Evolutionary conservation across 2,888 invertebrate species (phyloP).

Genomic region (Enchytraeus crypticus): DNA sequence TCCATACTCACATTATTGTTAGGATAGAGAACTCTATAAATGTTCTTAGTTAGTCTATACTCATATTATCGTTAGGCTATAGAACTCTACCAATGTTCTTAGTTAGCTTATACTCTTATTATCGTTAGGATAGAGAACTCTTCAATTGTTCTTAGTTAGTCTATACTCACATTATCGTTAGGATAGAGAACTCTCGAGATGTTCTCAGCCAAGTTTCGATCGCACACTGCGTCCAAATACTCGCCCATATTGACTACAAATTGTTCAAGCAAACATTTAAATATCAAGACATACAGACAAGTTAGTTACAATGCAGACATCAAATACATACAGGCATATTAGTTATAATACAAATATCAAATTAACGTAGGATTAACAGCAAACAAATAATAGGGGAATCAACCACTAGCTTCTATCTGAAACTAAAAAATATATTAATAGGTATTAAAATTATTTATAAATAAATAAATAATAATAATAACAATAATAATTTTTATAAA

Average conservation of each 20-base stretch:
- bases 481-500: no score
- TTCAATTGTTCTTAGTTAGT: no score
- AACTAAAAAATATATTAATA: background rate
- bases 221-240: conserved; percentile 95
- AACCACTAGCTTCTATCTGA: background rate
- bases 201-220: conserved; percentile 94
- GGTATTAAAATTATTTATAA: background rate
- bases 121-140: no score
- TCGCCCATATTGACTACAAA: conserved; percentile 87
- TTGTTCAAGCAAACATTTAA: background rate
- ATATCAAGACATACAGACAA: background rate
- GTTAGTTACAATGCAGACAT: background rate
- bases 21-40: no score
- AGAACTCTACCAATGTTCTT: no score
- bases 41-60: no score
- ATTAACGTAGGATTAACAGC: background rate
- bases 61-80: no score
- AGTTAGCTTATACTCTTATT: no score
- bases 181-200: conserved; percentile 95
- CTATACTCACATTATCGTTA: conserved; percentile 74
- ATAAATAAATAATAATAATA: no score
- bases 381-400: background rate
- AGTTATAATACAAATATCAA: background rate
- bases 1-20: no score
- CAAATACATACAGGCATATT: background rate